A percentile compares a stretch with the other conserved stretches of the same genome.
phyloP scores from a whole-genome alignment of 2,113 vertebrate species.

The Apteryx owenii region DNA sequence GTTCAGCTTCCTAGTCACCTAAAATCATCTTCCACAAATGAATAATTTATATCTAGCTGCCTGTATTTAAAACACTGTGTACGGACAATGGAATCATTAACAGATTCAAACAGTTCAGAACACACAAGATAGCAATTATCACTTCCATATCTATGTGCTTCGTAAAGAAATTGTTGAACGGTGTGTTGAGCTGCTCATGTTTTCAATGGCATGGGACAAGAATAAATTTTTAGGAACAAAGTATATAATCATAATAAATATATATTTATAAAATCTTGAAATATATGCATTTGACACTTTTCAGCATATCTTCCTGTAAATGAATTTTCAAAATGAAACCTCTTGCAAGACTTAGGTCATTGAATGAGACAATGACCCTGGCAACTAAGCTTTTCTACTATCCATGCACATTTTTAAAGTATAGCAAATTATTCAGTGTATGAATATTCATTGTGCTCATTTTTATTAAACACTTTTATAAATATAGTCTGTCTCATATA shows the following conservation, averaged over 20 bases:
- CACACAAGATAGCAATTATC: neutral
- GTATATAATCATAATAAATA: neutral
- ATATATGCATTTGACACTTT: neutral
- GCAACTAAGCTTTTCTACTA: neutral
- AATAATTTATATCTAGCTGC: neutral
- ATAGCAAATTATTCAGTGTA: neutral
- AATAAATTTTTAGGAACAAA: neutral
- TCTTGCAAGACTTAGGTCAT: neutral
- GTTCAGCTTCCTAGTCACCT: constrained; percentile 63
- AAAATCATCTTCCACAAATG: constrained; percentile 30
- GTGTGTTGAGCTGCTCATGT: neutral
- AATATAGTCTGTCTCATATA: neutral
- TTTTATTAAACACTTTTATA: neutral
- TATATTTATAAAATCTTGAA: neutral
- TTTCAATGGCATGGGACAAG: neutral
- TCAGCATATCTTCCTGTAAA: neutral
- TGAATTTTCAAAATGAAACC: neutral
- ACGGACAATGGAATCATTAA: neutral
- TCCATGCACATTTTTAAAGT: neutral
- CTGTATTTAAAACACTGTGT: neutral
- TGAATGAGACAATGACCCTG: neutral
- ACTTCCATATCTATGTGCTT: neutral
- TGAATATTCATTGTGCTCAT: neutral
- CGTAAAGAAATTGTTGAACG: neutral
- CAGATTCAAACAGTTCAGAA: neutral